Conservation (phyloP, 2,888 invertebrate genomes). For the Tortrix viridana region DNA sequence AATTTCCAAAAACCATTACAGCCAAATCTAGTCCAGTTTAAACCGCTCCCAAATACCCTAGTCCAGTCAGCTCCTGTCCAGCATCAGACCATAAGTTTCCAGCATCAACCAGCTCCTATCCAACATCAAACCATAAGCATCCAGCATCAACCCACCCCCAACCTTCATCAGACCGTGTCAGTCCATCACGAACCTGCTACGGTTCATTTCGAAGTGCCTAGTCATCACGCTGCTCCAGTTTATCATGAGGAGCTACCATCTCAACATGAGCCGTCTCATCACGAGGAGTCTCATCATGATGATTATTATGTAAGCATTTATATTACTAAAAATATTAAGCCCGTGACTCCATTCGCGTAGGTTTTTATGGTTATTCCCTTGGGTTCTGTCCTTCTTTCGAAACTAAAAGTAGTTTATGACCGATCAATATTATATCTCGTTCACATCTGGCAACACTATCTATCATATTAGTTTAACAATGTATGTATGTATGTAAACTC, state of each 20-base stretch:
- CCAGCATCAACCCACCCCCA: background rate
- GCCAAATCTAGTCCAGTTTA: slow-evolving; percentile 9
- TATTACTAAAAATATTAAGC: background rate
- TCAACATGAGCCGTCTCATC: slow-evolving; percentile 43
- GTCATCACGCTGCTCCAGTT: slow-evolving; percentile 35
- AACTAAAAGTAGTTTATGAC: no score
- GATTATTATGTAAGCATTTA: slow-evolving; percentile 57
- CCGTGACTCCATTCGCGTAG: no score
- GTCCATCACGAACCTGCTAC: slow-evolving; percentile 32
- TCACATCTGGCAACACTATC: no score
- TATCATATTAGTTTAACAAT: no score
- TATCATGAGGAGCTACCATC: slow-evolving; percentile 39
- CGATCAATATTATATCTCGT: no score
- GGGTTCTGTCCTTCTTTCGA: no score
- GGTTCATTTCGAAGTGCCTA: slow-evolving; percentile 29
- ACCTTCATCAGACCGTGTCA: slow-evolving; percentile 19
- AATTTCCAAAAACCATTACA: slow-evolving; percentile 32
- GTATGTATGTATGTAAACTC: no score
- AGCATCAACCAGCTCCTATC: slow-evolving; percentile 5
- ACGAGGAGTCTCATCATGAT: slow-evolving; percentile 47
- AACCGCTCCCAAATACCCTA: background rate
- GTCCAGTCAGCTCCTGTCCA: background rate
- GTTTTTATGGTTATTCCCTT: no score
- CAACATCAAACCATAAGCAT: slow-evolving; percentile 23
- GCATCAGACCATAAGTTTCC: slow-evolving; percentile 10